phyloP scores from a whole-genome alignment of 2,797 vertebrate genomes.

The Neosilurus mollespiculum region DNA sequence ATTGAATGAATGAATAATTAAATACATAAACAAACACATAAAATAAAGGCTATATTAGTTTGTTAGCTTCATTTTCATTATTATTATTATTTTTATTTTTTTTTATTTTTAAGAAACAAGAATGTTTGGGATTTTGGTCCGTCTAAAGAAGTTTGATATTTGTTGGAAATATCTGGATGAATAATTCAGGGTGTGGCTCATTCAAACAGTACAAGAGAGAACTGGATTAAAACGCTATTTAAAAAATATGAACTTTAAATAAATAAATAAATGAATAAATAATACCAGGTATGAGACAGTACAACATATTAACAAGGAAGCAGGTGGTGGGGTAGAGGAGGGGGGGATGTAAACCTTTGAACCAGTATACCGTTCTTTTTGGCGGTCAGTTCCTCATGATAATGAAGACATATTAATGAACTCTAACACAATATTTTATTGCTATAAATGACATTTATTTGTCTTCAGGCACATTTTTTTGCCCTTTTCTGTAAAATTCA shows the following conservation, averaged over 20 bases:
- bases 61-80: neutral
- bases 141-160: neutral
- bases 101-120: neutral
- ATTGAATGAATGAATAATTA: neutral
- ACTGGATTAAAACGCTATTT: neutral
- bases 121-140: neutral
- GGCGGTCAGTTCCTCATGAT: neutral
- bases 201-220: neutral
- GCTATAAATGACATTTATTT: neutral
- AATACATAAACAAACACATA: neutral
- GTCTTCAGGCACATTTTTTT: neutral
- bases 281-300: neutral
- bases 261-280: neutral
- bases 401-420: neutral
- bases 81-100: neutral
- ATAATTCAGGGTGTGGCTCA: neutral
- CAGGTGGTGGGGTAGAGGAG: no score
- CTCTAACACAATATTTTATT: neutral
- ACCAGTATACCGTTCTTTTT: neutral
- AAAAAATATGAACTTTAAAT: neutral
- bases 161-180: neutral
- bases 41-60: neutral
- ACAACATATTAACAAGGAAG: neutral
- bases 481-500: neutral
- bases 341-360: no score